phyloP scores from a whole-genome alignment of 2,797 vertebrate species.

The Amniataba percoides region DNA sequence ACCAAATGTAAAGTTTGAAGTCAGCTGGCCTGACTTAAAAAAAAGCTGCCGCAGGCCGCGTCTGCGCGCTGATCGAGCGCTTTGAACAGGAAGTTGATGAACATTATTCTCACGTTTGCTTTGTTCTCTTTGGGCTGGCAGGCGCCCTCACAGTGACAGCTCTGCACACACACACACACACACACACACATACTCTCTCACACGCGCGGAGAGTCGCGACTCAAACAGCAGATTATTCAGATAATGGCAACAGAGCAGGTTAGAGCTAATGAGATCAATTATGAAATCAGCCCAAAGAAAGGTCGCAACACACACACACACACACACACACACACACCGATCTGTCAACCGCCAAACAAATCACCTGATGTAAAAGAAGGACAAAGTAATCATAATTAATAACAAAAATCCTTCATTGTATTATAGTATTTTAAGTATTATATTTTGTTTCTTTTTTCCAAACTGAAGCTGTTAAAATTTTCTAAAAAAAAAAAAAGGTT shows the following conservation, averaged over 20 bases:
- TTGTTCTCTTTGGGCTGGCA: conserved; percentile 50
- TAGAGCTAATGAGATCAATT: conserved; percentile 75
- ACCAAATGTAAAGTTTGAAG: not conserved
- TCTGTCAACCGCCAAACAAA: not conserved
- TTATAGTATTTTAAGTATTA: no score
- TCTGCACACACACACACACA: conserved; percentile 1
- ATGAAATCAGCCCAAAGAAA: conserved; percentile 68
- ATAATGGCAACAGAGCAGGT: conserved; percentile 73
- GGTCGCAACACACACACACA: conserved; percentile 17
- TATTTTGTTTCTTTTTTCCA: not conserved
- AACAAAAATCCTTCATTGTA: not conserved
- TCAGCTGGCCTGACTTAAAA: no score
- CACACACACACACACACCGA: conserved; percentile 3
- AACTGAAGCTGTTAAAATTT: not conserved
- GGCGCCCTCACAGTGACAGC: conserved; percentile 31
- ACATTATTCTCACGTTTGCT: conserved; percentile 51
- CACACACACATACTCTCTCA: not conserved
- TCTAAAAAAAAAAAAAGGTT: not conserved
- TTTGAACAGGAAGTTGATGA: conserved; percentile 32
- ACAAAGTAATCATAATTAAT: not conserved
- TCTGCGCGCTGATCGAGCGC: not conserved
- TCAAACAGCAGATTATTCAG: conserved; percentile 74
- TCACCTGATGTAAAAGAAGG: not conserved
- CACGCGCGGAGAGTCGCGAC: conserved; percentile 10
- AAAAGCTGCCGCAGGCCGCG: no score